These are phyloP conservation scores for Merluccius polli DNA, from an alignment of 2,797 vertebrate species.

Conservation along the genomic window DNA sequence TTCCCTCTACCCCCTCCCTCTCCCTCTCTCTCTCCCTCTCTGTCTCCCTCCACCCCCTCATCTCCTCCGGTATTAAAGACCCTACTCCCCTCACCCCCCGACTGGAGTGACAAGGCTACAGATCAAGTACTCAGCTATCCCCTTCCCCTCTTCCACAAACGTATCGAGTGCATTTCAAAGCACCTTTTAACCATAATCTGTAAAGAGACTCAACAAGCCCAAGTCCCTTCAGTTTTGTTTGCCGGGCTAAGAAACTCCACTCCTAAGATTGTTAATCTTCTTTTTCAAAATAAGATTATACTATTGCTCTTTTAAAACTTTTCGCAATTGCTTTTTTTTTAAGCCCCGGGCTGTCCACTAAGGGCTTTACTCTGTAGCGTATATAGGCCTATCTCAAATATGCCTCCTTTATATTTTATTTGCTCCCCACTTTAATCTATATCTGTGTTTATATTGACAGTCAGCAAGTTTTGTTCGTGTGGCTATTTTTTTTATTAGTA, in stretches of 20 bases:
- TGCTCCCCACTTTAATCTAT: slow-evolving; percentile 67
- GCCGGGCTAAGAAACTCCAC: slow-evolving; percentile 34
- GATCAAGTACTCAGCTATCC: slow-evolving; percentile 38
- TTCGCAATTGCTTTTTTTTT: slow-evolving; percentile 61
- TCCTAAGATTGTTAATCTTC: slow-evolving; percentile 68
- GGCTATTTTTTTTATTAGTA: slow-evolving; percentile 62
- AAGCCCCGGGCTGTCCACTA: slow-evolving; percentile 70
- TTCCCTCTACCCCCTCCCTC: neutral
- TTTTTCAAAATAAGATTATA: slow-evolving; percentile 68
- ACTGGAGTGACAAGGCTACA: slow-evolving; percentile 31
- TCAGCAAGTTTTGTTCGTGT: slow-evolving; percentile 69
- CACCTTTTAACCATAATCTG: slow-evolving; percentile 51
- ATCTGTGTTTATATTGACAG: slow-evolving; percentile 72
- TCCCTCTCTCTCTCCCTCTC: neutral
- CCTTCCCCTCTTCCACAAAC: slow-evolving; percentile 44
- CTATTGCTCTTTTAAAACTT: slow-evolving; percentile 63
- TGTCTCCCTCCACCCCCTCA: neutral
- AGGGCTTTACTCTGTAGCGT: slow-evolving; percentile 64
- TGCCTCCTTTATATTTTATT: slow-evolving; percentile 64
- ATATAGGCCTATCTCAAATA: slow-evolving; percentile 61
- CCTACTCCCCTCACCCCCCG: neutral
- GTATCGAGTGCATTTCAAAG: slow-evolving; percentile 48
- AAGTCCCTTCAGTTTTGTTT: slow-evolving; percentile 60
- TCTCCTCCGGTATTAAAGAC: slow-evolving; percentile 19
- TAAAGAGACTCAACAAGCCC: slow-evolving; percentile 50